Conservation (phyloP, 2,888 invertebrate species). For the Andrena camellia region DNA sequence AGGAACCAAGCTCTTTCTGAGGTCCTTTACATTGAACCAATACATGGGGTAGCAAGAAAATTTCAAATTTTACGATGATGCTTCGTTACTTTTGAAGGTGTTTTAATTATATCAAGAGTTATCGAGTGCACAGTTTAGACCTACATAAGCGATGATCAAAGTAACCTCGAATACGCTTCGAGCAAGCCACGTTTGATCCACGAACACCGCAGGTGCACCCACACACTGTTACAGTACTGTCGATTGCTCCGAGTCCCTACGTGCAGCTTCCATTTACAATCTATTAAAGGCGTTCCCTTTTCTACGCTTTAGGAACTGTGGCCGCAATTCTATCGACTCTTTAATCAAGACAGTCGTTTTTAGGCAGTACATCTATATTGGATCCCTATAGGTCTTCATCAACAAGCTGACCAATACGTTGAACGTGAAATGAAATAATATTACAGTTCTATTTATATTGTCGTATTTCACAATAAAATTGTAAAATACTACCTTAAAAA, state of each 20-base stretch:
- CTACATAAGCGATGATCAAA: conserved; percentile 2
- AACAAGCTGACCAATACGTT: too few species aligned
- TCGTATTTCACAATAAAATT: too few species aligned
- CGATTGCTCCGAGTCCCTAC: conserved; percentile 29
- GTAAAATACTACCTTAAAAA: too few species aligned
- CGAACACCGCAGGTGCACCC: conserved; percentile 31
- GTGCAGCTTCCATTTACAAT: conserved; percentile 55
- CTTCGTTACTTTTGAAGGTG: neutral
- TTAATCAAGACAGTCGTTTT: neutral
- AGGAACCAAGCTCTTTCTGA: neutral
- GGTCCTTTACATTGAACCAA: neutral
- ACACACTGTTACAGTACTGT: conserved; percentile 43
- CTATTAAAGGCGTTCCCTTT: conserved; percentile 40
- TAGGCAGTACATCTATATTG: neutral
- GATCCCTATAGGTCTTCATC: too few species aligned
- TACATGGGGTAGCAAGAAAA: neutral
- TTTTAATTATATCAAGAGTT: conserved; percentile 1
- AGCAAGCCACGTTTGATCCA: conserved; percentile 31
- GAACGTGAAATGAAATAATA: too few species aligned
- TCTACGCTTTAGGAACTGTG: conserved; percentile 29
- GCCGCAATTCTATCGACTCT: conserved; percentile 36
- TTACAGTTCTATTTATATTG: too few species aligned
- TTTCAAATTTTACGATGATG: neutral
- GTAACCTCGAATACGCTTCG: conserved; percentile 22
- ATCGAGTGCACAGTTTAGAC: neutral